These are phyloP conservation scores for Ladona fulva DNA, from an alignment of 1,140 invertebrate species.

Conservation along the genomic window DNA sequence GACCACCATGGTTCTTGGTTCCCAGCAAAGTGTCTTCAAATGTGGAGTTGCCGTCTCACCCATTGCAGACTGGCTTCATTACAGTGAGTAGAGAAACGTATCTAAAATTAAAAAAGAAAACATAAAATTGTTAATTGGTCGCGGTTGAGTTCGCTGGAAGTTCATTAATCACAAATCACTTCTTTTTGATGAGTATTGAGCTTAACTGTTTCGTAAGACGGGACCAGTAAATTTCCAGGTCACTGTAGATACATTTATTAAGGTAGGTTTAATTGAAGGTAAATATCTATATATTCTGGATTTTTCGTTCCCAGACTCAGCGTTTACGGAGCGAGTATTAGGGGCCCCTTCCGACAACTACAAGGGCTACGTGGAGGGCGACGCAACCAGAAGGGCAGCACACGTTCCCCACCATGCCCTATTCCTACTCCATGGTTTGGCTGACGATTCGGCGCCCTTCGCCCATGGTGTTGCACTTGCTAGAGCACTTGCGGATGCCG, in stretches of 20 bases:
- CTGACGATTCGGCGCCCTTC: conserved; percentile 84
- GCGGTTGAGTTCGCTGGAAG: background rate
- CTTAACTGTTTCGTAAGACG: too few relatives aligned
- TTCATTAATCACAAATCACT: background rate
- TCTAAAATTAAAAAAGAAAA: too few relatives aligned
- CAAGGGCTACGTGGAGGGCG: conserved; percentile 85
- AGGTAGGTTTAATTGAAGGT: too few relatives aligned
- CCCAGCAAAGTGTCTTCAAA: conserved; percentile 75
- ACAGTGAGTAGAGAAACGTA: conserved; percentile 60
- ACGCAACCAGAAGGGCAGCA: conserved; percentile 74
- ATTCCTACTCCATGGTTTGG: conserved; percentile 82
- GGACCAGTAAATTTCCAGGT: too few relatives aligned
- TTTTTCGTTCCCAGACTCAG: conserved; percentile 61
- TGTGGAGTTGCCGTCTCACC: conserved; percentile 90
- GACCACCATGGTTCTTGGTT: conserved; percentile 76
- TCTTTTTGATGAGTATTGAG: background rate
- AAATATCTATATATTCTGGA: too few relatives aligned
- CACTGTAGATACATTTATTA: too few relatives aligned
- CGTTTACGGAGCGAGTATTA: conserved; percentile 87
- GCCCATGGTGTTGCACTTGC: conserved; percentile 83
- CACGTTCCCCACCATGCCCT: conserved; percentile 77
- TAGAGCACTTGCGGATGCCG: conserved; percentile 72
- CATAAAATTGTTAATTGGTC: background rate
- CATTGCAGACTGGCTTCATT: conserved; percentile 89
- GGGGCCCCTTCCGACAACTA: conserved; percentile 81